Evolutionary conservation across 2,888 invertebrate species (phyloP).

Genomic region (Halictus ligatus): DNA sequence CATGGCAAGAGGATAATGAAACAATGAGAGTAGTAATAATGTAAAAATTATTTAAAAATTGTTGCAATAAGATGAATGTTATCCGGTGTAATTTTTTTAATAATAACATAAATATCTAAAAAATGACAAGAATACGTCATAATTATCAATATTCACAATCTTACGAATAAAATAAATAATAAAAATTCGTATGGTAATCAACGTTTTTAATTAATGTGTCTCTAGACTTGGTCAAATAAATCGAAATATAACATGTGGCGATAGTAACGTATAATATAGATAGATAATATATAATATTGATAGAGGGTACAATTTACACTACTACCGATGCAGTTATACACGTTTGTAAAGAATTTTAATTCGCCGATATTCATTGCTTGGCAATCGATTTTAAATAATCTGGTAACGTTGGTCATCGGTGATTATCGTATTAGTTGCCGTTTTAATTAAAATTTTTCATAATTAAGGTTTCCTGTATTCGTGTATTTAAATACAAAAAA

Average conservation of each 20-base stretch:
- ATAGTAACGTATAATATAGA: no score
- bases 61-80: background rate
- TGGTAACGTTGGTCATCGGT: background rate
- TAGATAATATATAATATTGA: no score
- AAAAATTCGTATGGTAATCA: background rate
- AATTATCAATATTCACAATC: background rate
- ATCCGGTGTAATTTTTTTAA: background rate
- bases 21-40: no score
- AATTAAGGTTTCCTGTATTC: background rate
- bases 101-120: background rate
- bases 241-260: background rate
- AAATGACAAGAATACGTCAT: background rate
- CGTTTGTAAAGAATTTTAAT: background rate
- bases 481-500: background rate
- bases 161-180: background rate
- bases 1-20: no score
- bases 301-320: background rate
- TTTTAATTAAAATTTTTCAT: background rate
- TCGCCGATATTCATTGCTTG: background rate
- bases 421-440: background rate
- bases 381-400: background rate
- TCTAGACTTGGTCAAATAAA: background rate
- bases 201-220: background rate
- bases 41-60: no score
- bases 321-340: background rate